These are phyloP conservation scores for Muntiacus reevesi DNA, from an alignment of 2,113 vertebrate species.

Conservation along the genomic window DNA sequence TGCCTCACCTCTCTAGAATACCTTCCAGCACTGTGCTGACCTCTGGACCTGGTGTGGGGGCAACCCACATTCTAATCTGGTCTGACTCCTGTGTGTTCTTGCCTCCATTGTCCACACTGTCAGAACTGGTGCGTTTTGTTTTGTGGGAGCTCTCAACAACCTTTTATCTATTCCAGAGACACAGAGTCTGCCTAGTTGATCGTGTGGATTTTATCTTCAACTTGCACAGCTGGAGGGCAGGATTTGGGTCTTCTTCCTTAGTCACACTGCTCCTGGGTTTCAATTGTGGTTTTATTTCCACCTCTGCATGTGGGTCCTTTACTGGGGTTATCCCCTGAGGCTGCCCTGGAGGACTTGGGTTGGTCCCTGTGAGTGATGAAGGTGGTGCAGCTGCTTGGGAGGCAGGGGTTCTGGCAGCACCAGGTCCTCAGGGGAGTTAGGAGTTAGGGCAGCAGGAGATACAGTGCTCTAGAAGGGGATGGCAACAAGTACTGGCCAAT, in stretches of 20 bases:
- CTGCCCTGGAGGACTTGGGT: neutral
- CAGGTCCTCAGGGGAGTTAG: neutral
- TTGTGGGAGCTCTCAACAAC: neutral
- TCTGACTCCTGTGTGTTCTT: neutral
- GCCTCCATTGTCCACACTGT: neutral
- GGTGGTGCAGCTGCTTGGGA: neutral
- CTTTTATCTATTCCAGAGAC: neutral
- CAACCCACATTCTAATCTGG: neutral
- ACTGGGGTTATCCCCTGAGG: neutral
- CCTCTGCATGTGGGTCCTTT: neutral
- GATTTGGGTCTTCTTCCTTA: neutral
- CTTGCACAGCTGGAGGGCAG: neutral
- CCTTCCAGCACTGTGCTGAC: neutral
- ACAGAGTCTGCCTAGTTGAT: neutral
- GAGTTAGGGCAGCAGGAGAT: neutral
- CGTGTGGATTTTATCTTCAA: neutral
- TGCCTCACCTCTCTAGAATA: neutral
- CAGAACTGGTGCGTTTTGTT: neutral
- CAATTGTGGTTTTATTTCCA: neutral
- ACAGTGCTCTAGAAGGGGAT: neutral
- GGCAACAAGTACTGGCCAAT: neutral
- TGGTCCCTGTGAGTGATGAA: neutral
- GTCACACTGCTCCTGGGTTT: neutral
- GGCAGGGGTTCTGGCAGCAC: neutral
- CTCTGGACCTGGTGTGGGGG: neutral